Evolutionary conservation across 2,797 vertebrate species (phyloP).

Genomic region (Chloroceryle inda): DNA sequence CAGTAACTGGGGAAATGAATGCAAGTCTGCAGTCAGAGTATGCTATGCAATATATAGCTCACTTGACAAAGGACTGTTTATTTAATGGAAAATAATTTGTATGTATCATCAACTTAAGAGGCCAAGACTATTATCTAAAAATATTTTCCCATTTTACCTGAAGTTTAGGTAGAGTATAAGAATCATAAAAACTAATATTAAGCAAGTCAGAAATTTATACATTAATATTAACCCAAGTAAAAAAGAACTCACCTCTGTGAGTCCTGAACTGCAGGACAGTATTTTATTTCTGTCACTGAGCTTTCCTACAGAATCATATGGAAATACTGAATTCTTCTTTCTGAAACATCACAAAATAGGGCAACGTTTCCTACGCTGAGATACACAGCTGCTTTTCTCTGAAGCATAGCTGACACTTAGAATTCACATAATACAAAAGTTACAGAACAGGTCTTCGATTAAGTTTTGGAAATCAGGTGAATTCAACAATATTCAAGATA

Average conservation of each 20-base stretch:
- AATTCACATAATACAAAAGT: background rate
- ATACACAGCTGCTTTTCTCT: background rate
- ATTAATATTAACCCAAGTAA: background rate
- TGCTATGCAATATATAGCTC: background rate
- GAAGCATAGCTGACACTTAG: background rate
- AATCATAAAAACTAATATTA: background rate
- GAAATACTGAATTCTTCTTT: background rate
- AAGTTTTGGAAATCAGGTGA: background rate
- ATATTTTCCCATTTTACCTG: background rate
- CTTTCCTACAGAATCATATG: background rate
- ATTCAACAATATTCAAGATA: background rate
- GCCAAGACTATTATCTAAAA: background rate
- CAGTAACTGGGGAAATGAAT: background rate
- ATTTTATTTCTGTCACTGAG: background rate
- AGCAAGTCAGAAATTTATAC: background rate
- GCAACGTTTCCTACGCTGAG: background rate
- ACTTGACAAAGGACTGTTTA: background rate
- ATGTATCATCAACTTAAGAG: background rate
- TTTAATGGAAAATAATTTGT: background rate
- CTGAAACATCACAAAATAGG: background rate
- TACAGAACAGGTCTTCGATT: background rate
- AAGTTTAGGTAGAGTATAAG: background rate
- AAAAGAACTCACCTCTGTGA: background rate
- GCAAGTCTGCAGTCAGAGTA: background rate
- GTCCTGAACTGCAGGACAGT: background rate